These are phyloP conservation scores for Euborellia annulipes DNA, from an alignment of 1,140 invertebrate genomes.

Conservation along the genomic window DNA sequence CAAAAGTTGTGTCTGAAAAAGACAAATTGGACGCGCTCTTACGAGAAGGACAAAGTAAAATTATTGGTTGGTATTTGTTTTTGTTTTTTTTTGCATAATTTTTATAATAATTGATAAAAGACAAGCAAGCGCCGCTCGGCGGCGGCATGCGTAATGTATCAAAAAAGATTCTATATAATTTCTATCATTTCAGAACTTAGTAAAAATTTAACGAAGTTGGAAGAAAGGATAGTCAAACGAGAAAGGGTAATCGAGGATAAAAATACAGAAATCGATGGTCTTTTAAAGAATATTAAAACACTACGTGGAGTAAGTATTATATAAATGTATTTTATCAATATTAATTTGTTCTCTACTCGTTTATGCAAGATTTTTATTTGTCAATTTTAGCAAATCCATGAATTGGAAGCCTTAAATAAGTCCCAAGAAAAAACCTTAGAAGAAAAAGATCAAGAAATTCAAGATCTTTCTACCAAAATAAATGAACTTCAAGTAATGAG, in stretches of 20 bases:
- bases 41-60: too few relatives aligned
- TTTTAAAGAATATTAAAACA: constrained; percentile 18
- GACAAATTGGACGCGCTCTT: too few relatives aligned
- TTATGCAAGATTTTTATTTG: background rate
- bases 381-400: constrained; percentile 22
- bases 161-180: too few relatives aligned
- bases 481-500: constrained; percentile 23
- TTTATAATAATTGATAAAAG: too few relatives aligned
- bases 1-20: too few relatives aligned
- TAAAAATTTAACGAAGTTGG: background rate
- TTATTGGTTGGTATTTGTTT: too few relatives aligned
- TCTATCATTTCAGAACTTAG: constrained; percentile 6
- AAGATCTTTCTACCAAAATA: constrained; percentile 21
- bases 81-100: too few relatives aligned
- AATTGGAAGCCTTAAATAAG: constrained; percentile 17
- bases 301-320: constrained; percentile 20
- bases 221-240: constrained; percentile 6
- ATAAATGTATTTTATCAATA: background rate
- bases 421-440: constrained; percentile 19
- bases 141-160: too few relatives aligned
- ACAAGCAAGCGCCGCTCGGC: too few relatives aligned
- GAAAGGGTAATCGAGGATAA: constrained; percentile 12
- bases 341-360: constrained; percentile 5
- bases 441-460: constrained; percentile 21
- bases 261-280: constrained; percentile 19